These are phyloP conservation scores for Diorhabda elongata DNA, from an alignment of 1,140 invertebrate genomes.

Conservation along the genomic window DNA sequence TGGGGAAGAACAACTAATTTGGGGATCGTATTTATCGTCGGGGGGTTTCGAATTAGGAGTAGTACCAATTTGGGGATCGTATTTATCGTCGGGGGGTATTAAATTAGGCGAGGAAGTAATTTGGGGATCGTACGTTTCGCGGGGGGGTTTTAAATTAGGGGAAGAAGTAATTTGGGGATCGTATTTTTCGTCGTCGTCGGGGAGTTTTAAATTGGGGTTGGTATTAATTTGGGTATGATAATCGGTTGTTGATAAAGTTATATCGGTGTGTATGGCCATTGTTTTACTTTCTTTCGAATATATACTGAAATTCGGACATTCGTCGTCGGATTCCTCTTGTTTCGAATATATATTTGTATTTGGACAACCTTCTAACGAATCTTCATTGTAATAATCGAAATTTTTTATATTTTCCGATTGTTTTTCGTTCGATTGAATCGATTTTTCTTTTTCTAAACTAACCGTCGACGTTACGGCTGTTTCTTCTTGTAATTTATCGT, in stretches of 20 bases:
- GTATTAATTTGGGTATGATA: slow-evolving; percentile 41
- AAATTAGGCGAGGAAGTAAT: slow-evolving; percentile 1
- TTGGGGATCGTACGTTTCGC: slow-evolving; percentile 11
- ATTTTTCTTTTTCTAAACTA: background rate
- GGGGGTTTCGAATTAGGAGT: background rate
- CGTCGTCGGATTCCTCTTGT: slow-evolving; percentile 57
- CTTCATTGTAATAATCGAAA: slow-evolving; percentile 21
- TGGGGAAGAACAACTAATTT: background rate
- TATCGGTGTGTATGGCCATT: slow-evolving; percentile 58
- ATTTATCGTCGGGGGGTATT: background rate
- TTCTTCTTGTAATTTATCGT: slow-evolving; percentile 45
- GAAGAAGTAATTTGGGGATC: slow-evolving; percentile 13
- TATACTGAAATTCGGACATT: slow-evolving; percentile 79
- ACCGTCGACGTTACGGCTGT: slow-evolving; percentile 28
- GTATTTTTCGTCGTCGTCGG: background rate
- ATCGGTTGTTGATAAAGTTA: slow-evolving; percentile 42
- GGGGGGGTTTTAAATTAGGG: background rate
- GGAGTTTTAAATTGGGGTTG: slow-evolving; percentile 28
- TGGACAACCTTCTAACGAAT: slow-evolving; percentile 23
- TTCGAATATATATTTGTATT: slow-evolving; percentile 25
- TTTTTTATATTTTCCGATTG: slow-evolving; percentile 18
- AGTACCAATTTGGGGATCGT: background rate
- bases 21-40: background rate
- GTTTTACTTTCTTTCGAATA: slow-evolving; percentile 75
- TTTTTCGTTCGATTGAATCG: background rate